Conservation (phyloP, 2,113 vertebrate genomes). For the Rhynchopsitta pachyrhyncha region DNA sequence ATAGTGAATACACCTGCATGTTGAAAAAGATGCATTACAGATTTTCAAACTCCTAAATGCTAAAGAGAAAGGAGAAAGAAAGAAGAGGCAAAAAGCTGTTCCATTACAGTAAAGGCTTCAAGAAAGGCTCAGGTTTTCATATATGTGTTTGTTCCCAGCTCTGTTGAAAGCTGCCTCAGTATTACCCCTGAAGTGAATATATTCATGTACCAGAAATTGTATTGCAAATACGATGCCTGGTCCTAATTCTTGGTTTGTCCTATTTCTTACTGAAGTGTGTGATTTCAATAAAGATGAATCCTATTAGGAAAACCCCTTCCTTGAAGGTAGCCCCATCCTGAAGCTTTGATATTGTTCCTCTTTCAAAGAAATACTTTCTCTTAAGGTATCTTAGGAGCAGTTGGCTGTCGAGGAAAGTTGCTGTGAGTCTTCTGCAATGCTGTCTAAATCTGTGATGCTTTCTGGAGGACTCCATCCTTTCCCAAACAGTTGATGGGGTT, state of each 20-base stretch:
- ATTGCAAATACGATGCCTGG: not conserved
- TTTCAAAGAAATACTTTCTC: not conserved
- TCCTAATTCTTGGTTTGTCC: not conserved
- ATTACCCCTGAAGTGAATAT: not conserved
- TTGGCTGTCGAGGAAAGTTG: not conserved
- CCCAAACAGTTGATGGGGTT: not conserved
- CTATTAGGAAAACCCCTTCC: not conserved
- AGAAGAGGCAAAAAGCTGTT: not conserved
- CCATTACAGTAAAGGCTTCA: not conserved
- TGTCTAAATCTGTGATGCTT: not conserved
- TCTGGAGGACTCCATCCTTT: not conserved
- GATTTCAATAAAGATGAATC: not conserved
- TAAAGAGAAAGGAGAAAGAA: not conserved
- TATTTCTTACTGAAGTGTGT: not conserved
- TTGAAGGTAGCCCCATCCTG: not conserved
- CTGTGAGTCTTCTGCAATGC: not conserved
- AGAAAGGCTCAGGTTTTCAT: not conserved
- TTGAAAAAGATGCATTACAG: not conserved
- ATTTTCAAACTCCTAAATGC: not conserved
- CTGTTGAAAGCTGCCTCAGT: constrained; percentile 4
- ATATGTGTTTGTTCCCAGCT: not conserved
- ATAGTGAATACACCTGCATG: constrained; percentile 31
- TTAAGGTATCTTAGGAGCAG: not conserved
- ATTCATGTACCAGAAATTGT: not conserved
- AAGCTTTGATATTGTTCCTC: not conserved